Percentiles rank a stretch among this genome's conserved stretches.
These are phyloP conservation scores for Monarcha castaneiventris DNA, from an alignment of 2,113 vertebrate species.

Conservation along the genomic window DNA sequence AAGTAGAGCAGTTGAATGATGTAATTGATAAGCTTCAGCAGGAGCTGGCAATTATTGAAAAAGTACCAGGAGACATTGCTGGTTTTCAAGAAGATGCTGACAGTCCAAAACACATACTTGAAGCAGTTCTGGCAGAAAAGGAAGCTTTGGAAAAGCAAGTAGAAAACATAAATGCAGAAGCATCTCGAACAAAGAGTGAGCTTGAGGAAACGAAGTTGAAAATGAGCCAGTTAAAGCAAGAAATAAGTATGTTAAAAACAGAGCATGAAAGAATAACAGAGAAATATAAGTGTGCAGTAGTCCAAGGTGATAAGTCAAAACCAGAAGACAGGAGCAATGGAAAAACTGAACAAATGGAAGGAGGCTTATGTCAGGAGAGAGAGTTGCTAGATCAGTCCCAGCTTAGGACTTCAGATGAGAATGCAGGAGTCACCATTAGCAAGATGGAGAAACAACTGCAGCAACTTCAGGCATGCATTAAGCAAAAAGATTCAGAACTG, in stretches of 20 bases:
- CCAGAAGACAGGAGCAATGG: neutral
- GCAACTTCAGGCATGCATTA: slow-evolving; percentile 74
- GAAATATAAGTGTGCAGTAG: slow-evolving; percentile 43
- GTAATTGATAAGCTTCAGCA: slow-evolving; percentile 94
- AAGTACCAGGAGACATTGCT: slow-evolving; percentile 44
- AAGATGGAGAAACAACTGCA: slow-evolving; percentile 68
- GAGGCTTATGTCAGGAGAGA: slow-evolving; percentile 64
- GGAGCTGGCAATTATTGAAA: slow-evolving; percentile 84
- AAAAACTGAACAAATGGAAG: slow-evolving; percentile 44
- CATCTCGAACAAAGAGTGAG: slow-evolving; percentile 59
- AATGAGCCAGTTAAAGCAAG: slow-evolving; percentile 71
- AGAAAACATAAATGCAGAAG: slow-evolving; percentile 58
- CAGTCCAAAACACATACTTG: slow-evolving; percentile 66
- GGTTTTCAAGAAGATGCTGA: slow-evolving; percentile 76
- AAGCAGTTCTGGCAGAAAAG: slow-evolving; percentile 66
- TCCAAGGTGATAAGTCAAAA: neutral
- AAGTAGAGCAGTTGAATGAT: slow-evolving; percentile 88
- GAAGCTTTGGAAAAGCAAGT: slow-evolving; percentile 63
- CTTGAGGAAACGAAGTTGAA: slow-evolving; percentile 79
- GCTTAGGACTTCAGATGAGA: slow-evolving; percentile 74
- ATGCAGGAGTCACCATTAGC: slow-evolving; percentile 46
- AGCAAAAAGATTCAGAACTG: slow-evolving; percentile 81
- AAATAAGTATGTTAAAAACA: slow-evolving; percentile 73
- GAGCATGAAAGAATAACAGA: slow-evolving; percentile 61
- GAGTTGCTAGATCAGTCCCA: slow-evolving; percentile 70